Conservation (phyloP, 2,113 vertebrate species). For the Saimiri boliviensis region DNA sequence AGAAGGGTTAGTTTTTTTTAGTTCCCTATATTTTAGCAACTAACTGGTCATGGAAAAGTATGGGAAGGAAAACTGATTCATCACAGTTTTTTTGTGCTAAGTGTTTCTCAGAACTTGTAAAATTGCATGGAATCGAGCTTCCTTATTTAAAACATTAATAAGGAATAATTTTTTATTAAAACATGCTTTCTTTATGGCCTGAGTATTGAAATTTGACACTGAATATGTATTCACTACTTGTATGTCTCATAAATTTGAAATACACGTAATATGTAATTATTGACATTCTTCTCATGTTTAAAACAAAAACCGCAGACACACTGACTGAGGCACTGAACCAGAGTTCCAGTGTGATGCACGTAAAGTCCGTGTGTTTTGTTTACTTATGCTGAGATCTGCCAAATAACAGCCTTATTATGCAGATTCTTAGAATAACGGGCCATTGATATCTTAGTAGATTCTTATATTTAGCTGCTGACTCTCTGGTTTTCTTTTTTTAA, state of each 20-base stretch:
- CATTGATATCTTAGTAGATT: background rate
- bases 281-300: slow-evolving; percentile 28
- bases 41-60: background rate
- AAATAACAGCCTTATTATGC: slow-evolving; percentile 22
- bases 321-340: background rate
- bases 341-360: background rate
- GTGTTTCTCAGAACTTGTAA: background rate
- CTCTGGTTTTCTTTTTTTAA: slow-evolving; percentile 20
- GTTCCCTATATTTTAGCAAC: slow-evolving; percentile 30
- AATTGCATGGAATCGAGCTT: background rate
- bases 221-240: background rate
- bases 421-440: slow-evolving; percentile 42
- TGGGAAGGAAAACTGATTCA: background rate
- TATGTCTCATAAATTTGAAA: slow-evolving; percentile 22
- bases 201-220: slow-evolving; percentile 21
- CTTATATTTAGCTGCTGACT: slow-evolving; percentile 1
- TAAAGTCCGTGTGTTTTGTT: slow-evolving; percentile 18
- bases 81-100: background rate
- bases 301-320: background rate
- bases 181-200: background rate
- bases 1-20: background rate
- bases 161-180: background rate
- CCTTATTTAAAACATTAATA: slow-evolving; percentile 24
- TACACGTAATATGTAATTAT: background rate
- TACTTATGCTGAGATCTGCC: slow-evolving; percentile 50